A percentile compares a stretch with the other conserved stretches of the same genome.
These are phyloP conservation scores for Macroglossus sobrinus DNA, from an alignment of 2,113 vertebrate genomes.

Conservation along the genomic window DNA sequence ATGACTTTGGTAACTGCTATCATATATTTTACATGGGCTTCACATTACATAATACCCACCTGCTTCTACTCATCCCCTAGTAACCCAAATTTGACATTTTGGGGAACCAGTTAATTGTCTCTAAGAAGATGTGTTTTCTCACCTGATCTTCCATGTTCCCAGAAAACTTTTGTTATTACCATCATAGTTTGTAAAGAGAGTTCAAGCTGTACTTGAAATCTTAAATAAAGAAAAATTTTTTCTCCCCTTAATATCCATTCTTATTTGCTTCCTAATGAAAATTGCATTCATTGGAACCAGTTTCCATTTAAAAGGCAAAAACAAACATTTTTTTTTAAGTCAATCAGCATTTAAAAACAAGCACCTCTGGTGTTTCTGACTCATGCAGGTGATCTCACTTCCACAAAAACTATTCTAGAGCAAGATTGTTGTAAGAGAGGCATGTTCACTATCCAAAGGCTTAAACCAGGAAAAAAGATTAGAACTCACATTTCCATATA, in stretches of 20 bases:
- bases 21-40: slow-evolving; percentile 12
- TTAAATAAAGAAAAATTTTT: neutral
- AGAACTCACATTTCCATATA: neutral
- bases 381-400: neutral
- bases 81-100: neutral
- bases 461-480: neutral
- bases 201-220: neutral
- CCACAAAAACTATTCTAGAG: neutral
- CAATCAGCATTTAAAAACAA: neutral
- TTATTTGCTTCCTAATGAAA: slow-evolving; percentile 11
- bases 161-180: neutral
- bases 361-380: neutral
- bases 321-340: neutral
- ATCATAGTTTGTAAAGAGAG: neutral
- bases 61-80: neutral
- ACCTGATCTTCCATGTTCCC: neutral
- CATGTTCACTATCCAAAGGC: neutral
- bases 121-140: neutral
- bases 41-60: neutral
- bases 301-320: neutral
- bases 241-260: neutral
- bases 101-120: neutral
- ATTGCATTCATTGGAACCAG: neutral
- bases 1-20: neutral
- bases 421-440: neutral